Percentiles rank a stretch among this genome's conserved stretches.
Evolutionary conservation across 2,888 invertebrate genomes (phyloP).

Genomic region (Drosophila multiciliata): DNA sequence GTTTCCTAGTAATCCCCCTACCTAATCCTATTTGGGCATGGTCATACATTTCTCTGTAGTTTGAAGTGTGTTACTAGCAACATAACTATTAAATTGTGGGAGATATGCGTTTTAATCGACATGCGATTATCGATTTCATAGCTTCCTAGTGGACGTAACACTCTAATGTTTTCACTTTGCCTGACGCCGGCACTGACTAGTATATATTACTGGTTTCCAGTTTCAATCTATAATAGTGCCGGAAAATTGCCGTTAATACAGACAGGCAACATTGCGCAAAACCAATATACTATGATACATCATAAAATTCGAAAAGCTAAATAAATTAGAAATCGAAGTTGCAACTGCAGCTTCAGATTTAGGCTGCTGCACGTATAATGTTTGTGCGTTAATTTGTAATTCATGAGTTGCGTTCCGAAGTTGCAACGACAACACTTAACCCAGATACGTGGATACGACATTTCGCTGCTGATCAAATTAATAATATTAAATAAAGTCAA

Average conservation of each 20-base stretch:
- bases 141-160: not conserved
- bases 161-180: not conserved
- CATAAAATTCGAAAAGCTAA: not conserved
- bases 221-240: not conserved
- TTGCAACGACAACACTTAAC: not conserved
- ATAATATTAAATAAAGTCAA: constrained; percentile 2
- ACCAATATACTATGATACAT: not conserved
- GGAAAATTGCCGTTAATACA: not conserved
- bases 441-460: not conserved
- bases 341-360: not conserved
- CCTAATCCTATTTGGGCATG: no score
- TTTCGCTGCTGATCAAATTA: constrained; percentile 5
- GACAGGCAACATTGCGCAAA: not conserved
- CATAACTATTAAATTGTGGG: not conserved
- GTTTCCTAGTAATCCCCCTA: not conserved
- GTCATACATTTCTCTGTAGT: no score
- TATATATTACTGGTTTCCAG: not conserved
- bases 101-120: not conserved
- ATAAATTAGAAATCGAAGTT: not conserved
- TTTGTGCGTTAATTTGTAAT: constrained; percentile 12
- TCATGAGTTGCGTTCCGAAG: constrained; percentile 44
- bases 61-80: not conserved
- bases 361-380: not conserved
- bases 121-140: not conserved
- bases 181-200: not conserved